Evolutionary conservation across 2,797 vertebrate genomes (phyloP).

Genomic region (Ctenopoma kingsleyae): DNA sequence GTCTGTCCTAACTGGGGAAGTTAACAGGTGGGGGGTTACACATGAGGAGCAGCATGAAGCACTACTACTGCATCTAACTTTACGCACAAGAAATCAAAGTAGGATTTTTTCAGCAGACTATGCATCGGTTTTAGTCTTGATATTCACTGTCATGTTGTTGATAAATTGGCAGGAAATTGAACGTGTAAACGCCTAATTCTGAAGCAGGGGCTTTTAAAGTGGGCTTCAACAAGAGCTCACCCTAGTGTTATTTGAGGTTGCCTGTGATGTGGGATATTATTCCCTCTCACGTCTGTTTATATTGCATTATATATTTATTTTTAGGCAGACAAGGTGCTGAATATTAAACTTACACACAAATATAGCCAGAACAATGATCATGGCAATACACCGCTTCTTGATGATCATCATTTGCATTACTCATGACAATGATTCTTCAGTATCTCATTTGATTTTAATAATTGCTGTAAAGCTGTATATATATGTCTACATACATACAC

Average conservation of each 20-base stretch:
- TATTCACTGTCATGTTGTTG: slow-evolving; percentile 80
- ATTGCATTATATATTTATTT: slow-evolving; percentile 85
- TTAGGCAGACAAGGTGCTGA: slow-evolving; percentile 72
- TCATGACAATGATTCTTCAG: slow-evolving; percentile 64
- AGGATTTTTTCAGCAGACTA: slow-evolving; percentile 67
- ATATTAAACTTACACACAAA: slow-evolving; percentile 82
- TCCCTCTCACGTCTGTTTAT: slow-evolving; percentile 87
- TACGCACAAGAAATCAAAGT: slow-evolving; percentile 65
- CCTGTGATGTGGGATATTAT: slow-evolving; percentile 84
- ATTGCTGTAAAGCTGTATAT: slow-evolving; percentile 54
- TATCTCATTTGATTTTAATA: slow-evolving; percentile 73
- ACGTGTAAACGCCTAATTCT: slow-evolving; percentile 83
- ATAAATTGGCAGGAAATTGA: slow-evolving; percentile 87
- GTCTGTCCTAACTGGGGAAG: slow-evolving; percentile 58
- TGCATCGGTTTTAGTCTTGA: slow-evolving; percentile 59
- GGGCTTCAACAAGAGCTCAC: slow-evolving; percentile 79
- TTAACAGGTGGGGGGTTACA: slow-evolving; percentile 60
- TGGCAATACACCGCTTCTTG: slow-evolving; percentile 64
- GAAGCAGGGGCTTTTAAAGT: slow-evolving; percentile 77
- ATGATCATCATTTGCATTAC: slow-evolving; percentile 72
- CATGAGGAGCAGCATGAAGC: slow-evolving; percentile 26
- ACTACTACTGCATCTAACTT: slow-evolving; percentile 45
- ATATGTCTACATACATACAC: slow-evolving; percentile 47
- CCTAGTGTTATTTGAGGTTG: slow-evolving; percentile 79
- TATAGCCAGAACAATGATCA: slow-evolving; percentile 62